phyloP scores from a whole-genome alignment of 2,888 invertebrate genomes.

The Lasioglossum morio region DNA sequence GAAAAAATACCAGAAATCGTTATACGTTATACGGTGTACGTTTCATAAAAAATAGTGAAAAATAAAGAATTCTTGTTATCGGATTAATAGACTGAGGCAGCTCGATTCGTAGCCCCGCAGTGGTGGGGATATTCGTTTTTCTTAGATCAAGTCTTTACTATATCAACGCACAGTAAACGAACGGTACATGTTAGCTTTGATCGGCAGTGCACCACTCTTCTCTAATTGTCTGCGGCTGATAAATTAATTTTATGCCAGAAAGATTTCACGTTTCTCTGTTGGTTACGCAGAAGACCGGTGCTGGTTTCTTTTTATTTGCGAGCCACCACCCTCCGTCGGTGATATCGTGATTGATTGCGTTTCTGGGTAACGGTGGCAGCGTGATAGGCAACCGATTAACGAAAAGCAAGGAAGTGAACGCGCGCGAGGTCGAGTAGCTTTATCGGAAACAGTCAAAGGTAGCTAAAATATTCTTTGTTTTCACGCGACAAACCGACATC shows the following conservation, averaged over 20 bases:
- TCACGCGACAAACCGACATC: slow-evolving; percentile 50
- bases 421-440: neutral
- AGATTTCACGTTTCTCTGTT: neutral
- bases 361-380: neutral
- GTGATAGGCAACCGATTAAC: slow-evolving; percentile 15
- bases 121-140: too few species aligned
- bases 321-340: slow-evolving; percentile 3
- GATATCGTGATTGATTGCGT: slow-evolving; percentile 11
- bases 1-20: too few species aligned
- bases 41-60: too few species aligned
- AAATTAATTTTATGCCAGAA: neutral
- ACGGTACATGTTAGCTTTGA: neutral
- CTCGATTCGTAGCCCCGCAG: too few species aligned
- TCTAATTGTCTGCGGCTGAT: neutral
- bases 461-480: slow-evolving; percentile 31
- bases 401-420: slow-evolving; percentile 16
- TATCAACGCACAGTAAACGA: too few species aligned
- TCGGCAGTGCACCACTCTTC: neutral
- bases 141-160: too few species aligned
- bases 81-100: too few species aligned
- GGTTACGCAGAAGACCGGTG: neutral
- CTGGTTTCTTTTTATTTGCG: slow-evolving; percentile 1
- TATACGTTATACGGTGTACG: too few species aligned
- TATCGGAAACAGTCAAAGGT: slow-evolving; percentile 14
- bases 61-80: too few species aligned